Evolutionary conservation across 1,140 invertebrate genomes (phyloP).

Genomic region (Orius insidiosus): DNA sequence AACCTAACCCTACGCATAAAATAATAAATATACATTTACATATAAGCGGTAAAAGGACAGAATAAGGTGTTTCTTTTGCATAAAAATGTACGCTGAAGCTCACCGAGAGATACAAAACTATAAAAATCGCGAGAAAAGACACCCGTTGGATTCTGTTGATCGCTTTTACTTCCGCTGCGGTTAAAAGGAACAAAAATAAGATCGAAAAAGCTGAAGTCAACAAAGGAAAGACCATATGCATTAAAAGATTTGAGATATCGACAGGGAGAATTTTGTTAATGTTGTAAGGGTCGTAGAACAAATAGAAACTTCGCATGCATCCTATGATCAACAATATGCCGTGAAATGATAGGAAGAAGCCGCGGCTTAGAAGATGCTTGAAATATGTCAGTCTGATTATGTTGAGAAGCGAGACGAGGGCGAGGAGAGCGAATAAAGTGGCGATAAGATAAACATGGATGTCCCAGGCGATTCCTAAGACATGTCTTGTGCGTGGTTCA

Average conservation of each 20-base stretch:
- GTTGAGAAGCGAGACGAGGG: slow-evolving; percentile 64
- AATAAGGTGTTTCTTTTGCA: slow-evolving; percentile 29
- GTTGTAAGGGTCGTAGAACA: slow-evolving; percentile 82
- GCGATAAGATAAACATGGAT: slow-evolving; percentile 73
- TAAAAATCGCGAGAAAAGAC: slow-evolving; percentile 49
- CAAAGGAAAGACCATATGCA: slow-evolving; percentile 66
- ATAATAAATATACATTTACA: slow-evolving; percentile 69
- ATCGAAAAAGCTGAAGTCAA: slow-evolving; percentile 70
- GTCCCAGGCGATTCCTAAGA: slow-evolving; percentile 58
- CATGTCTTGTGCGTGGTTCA: slow-evolving; percentile 21
- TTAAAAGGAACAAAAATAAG: slow-evolving; percentile 63
- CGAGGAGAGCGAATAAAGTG: slow-evolving; percentile 60
- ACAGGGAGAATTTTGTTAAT: slow-evolving; percentile 54
- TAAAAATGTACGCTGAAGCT: slow-evolving; percentile 45
- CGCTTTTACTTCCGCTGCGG: slow-evolving; percentile 38
- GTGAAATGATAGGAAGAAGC: slow-evolving; percentile 70
- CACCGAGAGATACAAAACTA: slow-evolving; percentile 50
- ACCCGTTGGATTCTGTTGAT: slow-evolving; percentile 33
- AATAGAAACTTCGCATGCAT: slow-evolving; percentile 60
- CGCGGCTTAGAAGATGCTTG: slow-evolving; percentile 57
- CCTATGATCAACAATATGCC: slow-evolving; percentile 62
- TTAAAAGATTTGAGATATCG: slow-evolving; percentile 61
- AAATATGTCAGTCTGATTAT: slow-evolving; percentile 62
- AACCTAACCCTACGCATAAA: slow-evolving; percentile 55
- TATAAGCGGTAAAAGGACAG: slow-evolving; percentile 45